Percentiles rank a stretch among this genome's conserved stretches.
phyloP scores from a whole-genome alignment of 2,113 vertebrate genomes.

The Ifrita kowaldi region DNA sequence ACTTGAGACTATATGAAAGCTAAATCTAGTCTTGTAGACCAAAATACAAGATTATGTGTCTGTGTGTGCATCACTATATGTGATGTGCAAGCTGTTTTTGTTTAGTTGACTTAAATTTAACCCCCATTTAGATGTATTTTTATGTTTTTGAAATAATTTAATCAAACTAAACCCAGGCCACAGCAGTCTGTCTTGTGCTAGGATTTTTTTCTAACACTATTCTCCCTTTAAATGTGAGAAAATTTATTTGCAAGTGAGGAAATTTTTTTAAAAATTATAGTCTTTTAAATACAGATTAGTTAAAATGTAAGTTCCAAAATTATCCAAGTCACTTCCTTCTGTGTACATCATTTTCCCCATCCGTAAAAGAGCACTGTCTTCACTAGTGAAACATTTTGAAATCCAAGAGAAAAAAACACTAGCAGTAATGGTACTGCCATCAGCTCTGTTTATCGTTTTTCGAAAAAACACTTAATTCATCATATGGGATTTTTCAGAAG shows the following conservation, averaged over 20 bases:
- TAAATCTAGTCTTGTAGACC: neutral
- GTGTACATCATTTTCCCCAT: neutral
- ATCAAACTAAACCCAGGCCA: neutral
- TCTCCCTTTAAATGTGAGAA: neutral
- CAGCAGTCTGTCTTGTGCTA: neutral
- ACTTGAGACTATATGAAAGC: neutral
- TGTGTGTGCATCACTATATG: accelerated
- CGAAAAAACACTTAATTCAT: neutral
- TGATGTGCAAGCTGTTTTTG: neutral
- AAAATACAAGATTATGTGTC: neutral
- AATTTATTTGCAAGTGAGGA: neutral
- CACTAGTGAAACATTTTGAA: neutral
- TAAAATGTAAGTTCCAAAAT: neutral
- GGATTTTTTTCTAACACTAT: neutral
- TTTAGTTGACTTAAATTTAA: neutral
- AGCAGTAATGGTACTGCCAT: neutral
- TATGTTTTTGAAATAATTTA: neutral
- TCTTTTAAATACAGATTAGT: neutral
- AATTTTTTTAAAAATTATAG: neutral
- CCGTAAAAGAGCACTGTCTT: neutral
- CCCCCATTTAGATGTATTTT: neutral
- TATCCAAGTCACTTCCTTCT: neutral
- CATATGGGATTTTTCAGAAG: neutral
- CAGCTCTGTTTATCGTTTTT: neutral
- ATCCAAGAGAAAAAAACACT: neutral